Evolutionary conservation across 2,888 invertebrate species (phyloP), one percentile per base, ranked within the genome.

Genomic region (Ephialtes manifestator): DNA sequence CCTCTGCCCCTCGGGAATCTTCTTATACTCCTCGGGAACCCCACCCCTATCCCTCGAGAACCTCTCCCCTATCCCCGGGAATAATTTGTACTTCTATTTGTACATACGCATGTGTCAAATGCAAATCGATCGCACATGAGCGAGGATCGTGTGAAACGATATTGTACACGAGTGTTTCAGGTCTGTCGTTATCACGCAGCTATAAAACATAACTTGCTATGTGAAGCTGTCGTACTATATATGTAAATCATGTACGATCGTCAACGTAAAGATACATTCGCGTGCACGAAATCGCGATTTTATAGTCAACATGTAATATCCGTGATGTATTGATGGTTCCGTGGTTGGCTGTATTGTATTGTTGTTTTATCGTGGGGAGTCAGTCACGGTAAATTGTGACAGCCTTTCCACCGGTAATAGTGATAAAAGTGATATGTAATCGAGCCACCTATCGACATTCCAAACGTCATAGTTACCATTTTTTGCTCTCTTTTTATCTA

Each of bases 81-180:
- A n/a, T n/a, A n/a, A n/a, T n/a, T n/a, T n/a, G n/a, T n/a, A n/a
- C n/a, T n/a, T n/a, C n/a, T n/a, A n/a, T n/a, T n/a, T n/a, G n/a
- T n/a, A n/a, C n/a, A 63, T 7, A 67, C 20, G 31, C 20, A 24
- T 46, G 15, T 43, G 43, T 43, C 65, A n/a, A 67, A 43, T 43
- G 65, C n/a, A 53, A 71, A 74, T 60, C 46, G 60, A 60, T 74
- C 28, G 20, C 28, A 4, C 46, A 74, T 60, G 46, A 74, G 48
- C 74, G 31, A 39, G 43, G 46, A 74, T 60, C 74, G 74, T 60
- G 28, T 58, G 46, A 74, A 58, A 74, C 60, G 74, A 60, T 74
- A 60, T 60, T 58, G 74, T 46, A 24, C 74, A 46, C 35, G 46
- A 74, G 28, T 58, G 43, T 58, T 13, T 15, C 58, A 24, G 8